phyloP scores from a whole-genome alignment of 2,113 vertebrate genomes.

The Butorides virescens region DNA sequence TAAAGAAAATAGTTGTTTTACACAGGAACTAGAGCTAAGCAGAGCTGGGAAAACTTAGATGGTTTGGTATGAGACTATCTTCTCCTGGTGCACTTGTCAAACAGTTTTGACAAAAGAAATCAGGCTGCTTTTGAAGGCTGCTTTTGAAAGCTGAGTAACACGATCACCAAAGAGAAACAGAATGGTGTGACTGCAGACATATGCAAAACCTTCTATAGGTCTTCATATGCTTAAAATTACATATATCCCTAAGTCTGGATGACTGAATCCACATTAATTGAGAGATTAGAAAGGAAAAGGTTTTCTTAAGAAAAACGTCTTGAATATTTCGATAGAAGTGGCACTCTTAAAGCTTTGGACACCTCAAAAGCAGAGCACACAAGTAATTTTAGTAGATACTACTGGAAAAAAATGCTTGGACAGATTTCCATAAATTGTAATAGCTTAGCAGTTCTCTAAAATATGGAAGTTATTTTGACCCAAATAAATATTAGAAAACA shows the following conservation, averaged over 20 bases:
- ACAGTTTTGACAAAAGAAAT: background rate
- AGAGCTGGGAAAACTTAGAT: background rate
- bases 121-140: background rate
- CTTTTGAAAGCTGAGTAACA: background rate
- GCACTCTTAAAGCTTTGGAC: background rate
- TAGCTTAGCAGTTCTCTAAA: background rate
- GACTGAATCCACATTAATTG: background rate
- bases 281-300: background rate
- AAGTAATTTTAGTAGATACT: background rate
- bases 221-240: background rate
- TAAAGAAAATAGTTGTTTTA: slow-evolving; percentile 4
- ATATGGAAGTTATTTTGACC: background rate
- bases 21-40: background rate
- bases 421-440: background rate
- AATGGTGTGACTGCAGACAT: background rate
- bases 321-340: background rate
- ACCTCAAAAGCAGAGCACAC: background rate
- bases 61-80: background rate
- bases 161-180: background rate
- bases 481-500: background rate
- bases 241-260: background rate
- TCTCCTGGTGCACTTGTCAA: background rate
- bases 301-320: background rate
- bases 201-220: background rate
- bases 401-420: background rate